Percentiles rank a stretch among this genome's conserved stretches.
These are phyloP conservation scores for Silurus lanzhouensis DNA, from an alignment of 2,797 vertebrate genomes.

Conservation along the genomic window DNA sequence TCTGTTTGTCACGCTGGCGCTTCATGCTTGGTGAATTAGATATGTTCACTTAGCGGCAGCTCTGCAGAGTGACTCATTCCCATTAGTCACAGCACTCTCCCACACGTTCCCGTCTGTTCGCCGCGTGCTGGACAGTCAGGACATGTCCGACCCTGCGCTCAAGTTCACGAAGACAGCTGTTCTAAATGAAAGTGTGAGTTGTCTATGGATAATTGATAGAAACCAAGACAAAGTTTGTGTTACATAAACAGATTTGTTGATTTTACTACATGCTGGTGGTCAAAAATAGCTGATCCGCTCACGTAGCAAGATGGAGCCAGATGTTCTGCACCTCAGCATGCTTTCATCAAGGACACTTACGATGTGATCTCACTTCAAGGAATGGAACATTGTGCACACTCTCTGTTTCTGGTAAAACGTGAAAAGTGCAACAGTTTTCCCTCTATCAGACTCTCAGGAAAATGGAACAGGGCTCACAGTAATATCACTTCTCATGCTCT, in stretches of 20 bases:
- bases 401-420: constrained; percentile 41
- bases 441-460: constrained; percentile 22
- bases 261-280: constrained; percentile 3
- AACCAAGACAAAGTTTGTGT: neutral
- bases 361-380: constrained; percentile 34
- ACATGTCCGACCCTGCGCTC: too few relatives aligned
- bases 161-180: constrained; percentile 9
- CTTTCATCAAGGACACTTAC: constrained; percentile 23
- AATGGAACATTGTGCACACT: constrained; percentile 60
- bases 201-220: neutral
- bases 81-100: constrained; percentile 59
- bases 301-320: constrained; percentile 12
- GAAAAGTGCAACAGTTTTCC: constrained; percentile 49
- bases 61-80: constrained; percentile 60
- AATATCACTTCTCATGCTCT: constrained; percentile 70
- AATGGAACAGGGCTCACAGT: constrained; percentile 70
- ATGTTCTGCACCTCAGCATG: constrained; percentile 19
- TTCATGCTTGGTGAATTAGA: constrained; percentile 63
- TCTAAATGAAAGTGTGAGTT: constrained; percentile 1
- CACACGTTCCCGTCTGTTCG: neutral
- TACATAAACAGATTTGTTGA: constrained; percentile 22
- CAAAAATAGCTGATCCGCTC: neutral
- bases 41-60: constrained; percentile 58
- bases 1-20: constrained; percentile 64
- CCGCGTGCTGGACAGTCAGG: neutral